Percentiles rank a stretch among this genome's conserved stretches.
Evolutionary conservation across 2,113 vertebrate species (phyloP).

Genomic region (Genyomyrus donnyi): DNA sequence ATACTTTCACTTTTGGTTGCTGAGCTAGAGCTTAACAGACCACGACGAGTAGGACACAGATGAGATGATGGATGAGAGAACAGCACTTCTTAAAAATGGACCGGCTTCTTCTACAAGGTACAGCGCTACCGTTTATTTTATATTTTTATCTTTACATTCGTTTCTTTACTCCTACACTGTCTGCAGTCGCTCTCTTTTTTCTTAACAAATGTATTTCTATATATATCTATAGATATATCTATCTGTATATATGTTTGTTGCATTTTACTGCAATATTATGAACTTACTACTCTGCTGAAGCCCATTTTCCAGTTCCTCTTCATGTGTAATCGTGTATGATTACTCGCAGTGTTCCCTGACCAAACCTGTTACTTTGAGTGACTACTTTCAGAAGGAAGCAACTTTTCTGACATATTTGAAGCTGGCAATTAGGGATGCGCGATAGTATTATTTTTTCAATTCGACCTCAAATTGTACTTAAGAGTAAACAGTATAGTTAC

Average conservation of each 20-base stretch:
- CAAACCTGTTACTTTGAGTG: background rate
- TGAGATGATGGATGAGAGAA: slow-evolving; percentile 12
- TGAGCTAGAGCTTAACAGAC: too few species aligned
- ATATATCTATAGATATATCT: too few species aligned
- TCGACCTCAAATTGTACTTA: background rate
- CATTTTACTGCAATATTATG: too few species aligned
- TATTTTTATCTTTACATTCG: background rate
- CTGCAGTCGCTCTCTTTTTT: background rate
- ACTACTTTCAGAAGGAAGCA: background rate
- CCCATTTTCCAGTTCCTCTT: background rate
- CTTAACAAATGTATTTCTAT: background rate
- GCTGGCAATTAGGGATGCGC: background rate
- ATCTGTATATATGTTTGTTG: too few species aligned
- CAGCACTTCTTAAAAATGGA: background rate
- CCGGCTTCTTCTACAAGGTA: slow-evolving; percentile 11
- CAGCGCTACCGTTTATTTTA: background rate
- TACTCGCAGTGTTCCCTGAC: background rate
- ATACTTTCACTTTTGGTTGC: slow-evolving; percentile 8
- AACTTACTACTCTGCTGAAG: too few species aligned
- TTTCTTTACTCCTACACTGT: background rate
- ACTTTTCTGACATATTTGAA: background rate
- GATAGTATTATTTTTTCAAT: background rate
- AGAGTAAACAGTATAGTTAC: background rate
- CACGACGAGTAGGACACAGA: background rate
- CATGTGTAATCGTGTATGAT: background rate